These are phyloP conservation scores for Drosophila athabasca DNA, from an alignment of 1,140 invertebrate species.

Conservation along the genomic window DNA sequence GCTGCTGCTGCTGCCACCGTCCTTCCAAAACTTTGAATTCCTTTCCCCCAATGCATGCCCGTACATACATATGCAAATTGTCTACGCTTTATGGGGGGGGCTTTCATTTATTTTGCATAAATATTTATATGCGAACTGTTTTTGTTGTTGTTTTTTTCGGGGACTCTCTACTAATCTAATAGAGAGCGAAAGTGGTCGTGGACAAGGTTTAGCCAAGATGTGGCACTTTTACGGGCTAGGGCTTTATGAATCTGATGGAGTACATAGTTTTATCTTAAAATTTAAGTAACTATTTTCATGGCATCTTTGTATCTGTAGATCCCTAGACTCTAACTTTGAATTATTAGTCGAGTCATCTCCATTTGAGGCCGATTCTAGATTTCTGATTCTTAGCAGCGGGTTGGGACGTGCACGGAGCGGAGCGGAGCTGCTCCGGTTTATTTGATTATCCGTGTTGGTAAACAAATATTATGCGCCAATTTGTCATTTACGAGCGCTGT, in stretches of 20 bases:
- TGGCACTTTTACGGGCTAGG: too few relatives aligned
- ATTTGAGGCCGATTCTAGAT: constrained; percentile 12
- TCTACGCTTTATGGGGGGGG: constrained; percentile 17
- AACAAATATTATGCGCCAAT: constrained; percentile 56
- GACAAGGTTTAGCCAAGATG: too few relatives aligned
- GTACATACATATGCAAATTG: constrained; percentile 57
- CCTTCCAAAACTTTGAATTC: constrained; percentile 41
- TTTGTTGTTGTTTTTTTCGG: constrained; percentile 1
- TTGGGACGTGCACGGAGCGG: not conserved
- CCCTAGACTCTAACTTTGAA: constrained; percentile 4
- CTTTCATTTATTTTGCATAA: constrained; percentile 59
- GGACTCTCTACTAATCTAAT: constrained; percentile 33
- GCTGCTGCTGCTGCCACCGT: not conserved
- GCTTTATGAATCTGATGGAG: too few relatives aligned
- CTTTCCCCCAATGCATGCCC: constrained; percentile 31
- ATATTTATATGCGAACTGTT: constrained; percentile 57
- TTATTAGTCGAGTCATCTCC: constrained; percentile 37
- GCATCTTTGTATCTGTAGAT: constrained; percentile 24
- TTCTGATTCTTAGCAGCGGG: too few relatives aligned
- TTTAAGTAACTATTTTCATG: constrained; percentile 11
- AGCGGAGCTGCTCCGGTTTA: constrained; percentile 6
- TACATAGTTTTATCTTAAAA: too few relatives aligned
- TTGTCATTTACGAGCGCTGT: constrained; percentile 41
- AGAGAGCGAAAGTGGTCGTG: not conserved
- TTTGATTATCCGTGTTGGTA: constrained; percentile 38